Evolutionary conservation across 2,888 invertebrate species (phyloP), one percentile per base, ranked within the genome.

Genomic region (Yponomeuta evonymella): DNA sequence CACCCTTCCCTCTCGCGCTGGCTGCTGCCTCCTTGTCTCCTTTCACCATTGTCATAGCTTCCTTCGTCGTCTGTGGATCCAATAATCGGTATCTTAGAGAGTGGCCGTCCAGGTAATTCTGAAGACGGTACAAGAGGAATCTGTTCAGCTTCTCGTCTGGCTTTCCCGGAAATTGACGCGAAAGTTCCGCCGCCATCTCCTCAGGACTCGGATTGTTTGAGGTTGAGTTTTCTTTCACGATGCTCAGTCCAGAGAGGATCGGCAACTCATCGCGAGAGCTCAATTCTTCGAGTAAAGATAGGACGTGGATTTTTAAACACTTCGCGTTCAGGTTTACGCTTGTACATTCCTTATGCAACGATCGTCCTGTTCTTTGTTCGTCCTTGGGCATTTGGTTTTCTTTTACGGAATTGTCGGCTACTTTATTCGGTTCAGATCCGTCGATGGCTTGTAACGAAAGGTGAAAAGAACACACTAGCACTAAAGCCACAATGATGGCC

Each of bases 301-400:
- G 94, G 67, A 96, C 94, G 78, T 96, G 96, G 73, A 97, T 89
- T 81, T 97, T 97, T 63, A 97, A 86, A 79, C 97, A 97, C 80
- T 96, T 95, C 36, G 95, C 92, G 81, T 95, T 96, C 0, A 92
- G 76, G 48, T 83, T 81, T 66, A 83, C 85, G 64, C 81, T 86
- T 74, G 73, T 74, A 64, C 92, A 92, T 76, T 92, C 92, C 72
- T 88, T 91, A 43, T 89, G 85, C 36, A 92, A 72, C 0, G 85
- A 82, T 36, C 89, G 80, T 48, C 90, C 90, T n/a, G 82, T 77
- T 73, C 92, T 76, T 62, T 87, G 86, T 0, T 82, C 79, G 77
- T 70, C 77, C 79, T 75, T 83, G 82, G 6, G 76, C 74, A 23
- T 74, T 72, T 70, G 81, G 79, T 62, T 74, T 73, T 74, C 51